phyloP scores from a whole-genome alignment of 2,888 invertebrate genomes.

The Temnothorax rugatulus region DNA sequence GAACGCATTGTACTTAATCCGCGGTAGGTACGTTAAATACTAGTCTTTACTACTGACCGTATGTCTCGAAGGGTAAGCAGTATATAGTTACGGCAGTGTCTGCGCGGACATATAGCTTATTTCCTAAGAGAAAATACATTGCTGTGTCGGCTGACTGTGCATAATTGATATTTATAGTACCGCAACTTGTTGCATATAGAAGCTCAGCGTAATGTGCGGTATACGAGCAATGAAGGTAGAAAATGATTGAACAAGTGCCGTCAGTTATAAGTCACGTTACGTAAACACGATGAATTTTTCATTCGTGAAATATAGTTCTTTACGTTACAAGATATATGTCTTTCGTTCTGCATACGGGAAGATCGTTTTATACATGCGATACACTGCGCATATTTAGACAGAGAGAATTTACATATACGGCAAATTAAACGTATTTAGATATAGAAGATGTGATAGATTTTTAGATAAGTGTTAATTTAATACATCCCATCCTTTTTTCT shows the following conservation, averaged over 20 bases:
- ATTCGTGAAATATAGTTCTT: slow-evolving; percentile 3
- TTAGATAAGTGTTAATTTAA: background rate
- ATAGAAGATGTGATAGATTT: background rate
- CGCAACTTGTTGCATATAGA: slow-evolving; percentile 28
- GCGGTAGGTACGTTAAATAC: background rate
- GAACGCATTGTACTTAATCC: slow-evolving; percentile 19
- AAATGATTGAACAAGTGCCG: slow-evolving; percentile 12
- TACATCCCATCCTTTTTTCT: background rate
- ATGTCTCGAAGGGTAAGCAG: background rate
- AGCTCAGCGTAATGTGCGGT: background rate
- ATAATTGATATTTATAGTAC: slow-evolving; percentile 31
- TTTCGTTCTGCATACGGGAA: background rate
- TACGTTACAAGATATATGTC: background rate
- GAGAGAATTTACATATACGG: background rate
- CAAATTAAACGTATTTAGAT: background rate
- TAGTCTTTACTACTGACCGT: background rate
- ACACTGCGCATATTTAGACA: too few species aligned
- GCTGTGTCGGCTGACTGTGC: background rate
- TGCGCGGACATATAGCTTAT: background rate
- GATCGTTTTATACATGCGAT: background rate
- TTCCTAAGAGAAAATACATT: slow-evolving; percentile 1
- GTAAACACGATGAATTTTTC: slow-evolving; percentile 33
- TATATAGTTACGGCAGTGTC: background rate
- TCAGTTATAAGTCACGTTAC: slow-evolving; percentile 22
- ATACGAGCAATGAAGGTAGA: background rate